phyloP scores from a whole-genome alignment of 2,888 invertebrate species.

The Limnephilus rhombicus region DNA sequence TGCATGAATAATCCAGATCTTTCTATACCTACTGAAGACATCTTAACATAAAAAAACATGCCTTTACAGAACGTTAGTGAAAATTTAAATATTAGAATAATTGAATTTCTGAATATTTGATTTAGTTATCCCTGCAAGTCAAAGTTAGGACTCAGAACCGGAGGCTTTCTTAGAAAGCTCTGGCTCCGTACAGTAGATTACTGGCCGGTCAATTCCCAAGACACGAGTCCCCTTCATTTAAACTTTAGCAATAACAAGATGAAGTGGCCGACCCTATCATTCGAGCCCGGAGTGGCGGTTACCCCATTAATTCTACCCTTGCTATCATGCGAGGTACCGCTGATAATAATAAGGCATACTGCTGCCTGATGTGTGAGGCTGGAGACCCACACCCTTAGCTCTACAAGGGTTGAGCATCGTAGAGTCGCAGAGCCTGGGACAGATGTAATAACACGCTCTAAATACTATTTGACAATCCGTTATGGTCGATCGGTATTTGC shows the following conservation, averaged over 20 bases:
- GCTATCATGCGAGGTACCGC: slow-evolving; percentile 15
- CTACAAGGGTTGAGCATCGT: background rate
- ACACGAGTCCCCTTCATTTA: slow-evolving; percentile 25
- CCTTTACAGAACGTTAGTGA: no score
- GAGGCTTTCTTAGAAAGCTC: slow-evolving; percentile 33
- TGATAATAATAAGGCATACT: slow-evolving; percentile 36
- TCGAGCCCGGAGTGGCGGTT: slow-evolving; percentile 34
- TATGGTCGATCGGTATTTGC: background rate
- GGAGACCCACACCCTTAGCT: background rate
- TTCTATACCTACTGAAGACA: no score
- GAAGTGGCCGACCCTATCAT: slow-evolving; percentile 43
- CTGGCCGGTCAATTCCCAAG: slow-evolving; percentile 38
- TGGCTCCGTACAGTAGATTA: background rate
- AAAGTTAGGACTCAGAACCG: background rate
- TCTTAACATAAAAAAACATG: no score
- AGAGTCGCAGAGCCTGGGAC: background rate
- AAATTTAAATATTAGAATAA: no score
- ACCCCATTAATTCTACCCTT: slow-evolving; percentile 38
- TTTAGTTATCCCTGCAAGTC: background rate
- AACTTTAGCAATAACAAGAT: slow-evolving; percentile 47
- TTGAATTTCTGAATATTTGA: background rate
- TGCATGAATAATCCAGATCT: no score
- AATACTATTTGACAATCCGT: background rate
- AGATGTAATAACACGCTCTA: background rate
- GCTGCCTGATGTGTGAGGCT: background rate